A percentile compares a stretch with the other conserved stretches of the same genome.
phyloP scores from a whole-genome alignment of 37 sponge, comb jelly and placozoan genomes.

The Ephydatia muelleri region DNA sequence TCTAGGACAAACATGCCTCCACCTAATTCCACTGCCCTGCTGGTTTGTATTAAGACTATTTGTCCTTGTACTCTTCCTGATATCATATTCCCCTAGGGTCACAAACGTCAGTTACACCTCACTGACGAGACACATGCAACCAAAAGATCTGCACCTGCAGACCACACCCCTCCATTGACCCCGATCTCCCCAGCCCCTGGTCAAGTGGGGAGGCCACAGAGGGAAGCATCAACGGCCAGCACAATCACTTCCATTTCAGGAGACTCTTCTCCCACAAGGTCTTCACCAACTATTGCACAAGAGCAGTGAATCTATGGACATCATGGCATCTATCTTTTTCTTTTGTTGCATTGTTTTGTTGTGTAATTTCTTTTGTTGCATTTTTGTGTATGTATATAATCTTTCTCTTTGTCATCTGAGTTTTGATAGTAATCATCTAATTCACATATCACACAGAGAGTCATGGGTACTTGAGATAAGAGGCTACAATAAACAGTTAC shows the following conservation, averaged over 20 bases:
- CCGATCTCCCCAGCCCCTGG: background rate
- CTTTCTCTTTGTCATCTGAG: background rate
- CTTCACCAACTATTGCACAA: background rate
- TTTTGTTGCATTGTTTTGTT: background rate
- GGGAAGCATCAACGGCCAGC: background rate
- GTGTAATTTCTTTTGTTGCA: too few species aligned
- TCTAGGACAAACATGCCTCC: conserved; percentile 36
- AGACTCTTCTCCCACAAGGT: background rate
- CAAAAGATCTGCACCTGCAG: background rate
- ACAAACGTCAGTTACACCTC: background rate
- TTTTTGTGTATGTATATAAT: background rate
- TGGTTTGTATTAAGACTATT: too few species aligned
- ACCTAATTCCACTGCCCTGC: conserved; percentile 9
- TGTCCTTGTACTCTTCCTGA: too few species aligned
- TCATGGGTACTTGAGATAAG: background rate
- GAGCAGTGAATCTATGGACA: background rate
- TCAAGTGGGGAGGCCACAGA: background rate
- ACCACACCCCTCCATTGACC: background rate
- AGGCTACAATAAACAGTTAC: background rate
- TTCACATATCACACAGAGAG: background rate
- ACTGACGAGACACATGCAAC: background rate
- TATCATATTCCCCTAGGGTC: background rate
- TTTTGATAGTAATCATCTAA: background rate
- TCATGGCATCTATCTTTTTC: too few species aligned
- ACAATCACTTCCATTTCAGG: background rate